Base-by-base conservation (phyloP, 2,888 invertebrate species). In the Psococerastis gibbosa region DNA sequence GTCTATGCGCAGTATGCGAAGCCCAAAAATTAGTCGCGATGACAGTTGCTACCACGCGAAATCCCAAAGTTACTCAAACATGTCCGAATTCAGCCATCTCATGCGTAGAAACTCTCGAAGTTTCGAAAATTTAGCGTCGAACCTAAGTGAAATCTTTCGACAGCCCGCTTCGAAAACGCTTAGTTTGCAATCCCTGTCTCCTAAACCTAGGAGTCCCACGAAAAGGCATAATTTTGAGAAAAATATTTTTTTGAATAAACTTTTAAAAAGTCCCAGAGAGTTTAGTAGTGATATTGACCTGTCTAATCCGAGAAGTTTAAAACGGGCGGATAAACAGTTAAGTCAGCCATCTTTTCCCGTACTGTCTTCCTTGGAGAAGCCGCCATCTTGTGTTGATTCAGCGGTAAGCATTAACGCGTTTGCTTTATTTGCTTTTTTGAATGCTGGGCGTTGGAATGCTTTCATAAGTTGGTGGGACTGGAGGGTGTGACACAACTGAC, bases 231-330 rank as follows among this genome's bases (percentile, higher is more conserved):
- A 38, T 38, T 16, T 38, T 5, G 38, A 38, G 20, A 38, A 38
- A 38, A 38, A 22, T 38, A 38, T 38, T 5, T 38, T 38, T 38
- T 38, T 38, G 11, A 38, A 38, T 38, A 38, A 38, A 38, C 13
- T 38, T 3, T 20, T 38, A 22, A 38, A 38, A 17, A 4, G 22
- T 18, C 4, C 17, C n/a, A 15, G 22, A 15, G 20, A 17, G 5
- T 38, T 18, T 18, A 20, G 38, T 16, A 38, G 38, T 20, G 9
- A 18, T 9, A 38, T 18, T 38, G 38, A 38, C 22, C 22, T 38
- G 11, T 20, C n/a, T 18, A 18, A n/a, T n/a, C n/a, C n/a, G n/a
- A 33, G 17, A 33, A 33, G 33, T 9, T 33, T 15, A 15, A 17
- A 6, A 16, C 17, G 15, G 9, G 17, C 15, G 15, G 16, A 38